Percentiles rank a stretch among this genome's conserved stretches.
Evolutionary conservation across 23 tunicate genomes (phyloP).

Genomic region (Ciona savignyi): DNA sequence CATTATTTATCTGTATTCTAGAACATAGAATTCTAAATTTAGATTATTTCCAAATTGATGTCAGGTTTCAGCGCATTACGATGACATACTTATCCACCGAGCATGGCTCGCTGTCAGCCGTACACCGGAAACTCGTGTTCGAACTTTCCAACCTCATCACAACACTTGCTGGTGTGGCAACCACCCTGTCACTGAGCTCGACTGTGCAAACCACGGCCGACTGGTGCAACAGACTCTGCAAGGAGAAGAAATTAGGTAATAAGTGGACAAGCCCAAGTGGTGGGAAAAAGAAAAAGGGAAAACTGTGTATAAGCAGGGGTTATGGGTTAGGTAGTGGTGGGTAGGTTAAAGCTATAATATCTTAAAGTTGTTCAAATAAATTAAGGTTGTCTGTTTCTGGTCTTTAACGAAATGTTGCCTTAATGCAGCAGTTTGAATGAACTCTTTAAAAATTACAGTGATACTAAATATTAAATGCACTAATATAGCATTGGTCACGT

Average conservation of each 20-base stretch:
- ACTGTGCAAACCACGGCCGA: conserved; percentile 20
- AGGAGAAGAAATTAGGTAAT: conserved; percentile 25
- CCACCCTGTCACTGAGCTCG: not conserved
- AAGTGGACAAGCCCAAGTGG: too few relatives aligned
- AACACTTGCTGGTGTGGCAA: conserved; percentile 3
- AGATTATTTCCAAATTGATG: not conserved
- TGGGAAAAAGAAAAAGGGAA: too few relatives aligned
- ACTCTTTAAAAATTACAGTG: too few relatives aligned
- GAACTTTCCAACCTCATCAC: conserved; percentile 17
- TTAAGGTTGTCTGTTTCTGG: too few relatives aligned
- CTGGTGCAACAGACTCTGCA: conserved; percentile 41
- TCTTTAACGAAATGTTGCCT: too few relatives aligned
- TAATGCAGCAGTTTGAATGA: too few relatives aligned
- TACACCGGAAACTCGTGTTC: conserved; percentile 16
- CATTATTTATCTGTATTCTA: not conserved
- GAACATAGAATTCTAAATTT: not conserved
- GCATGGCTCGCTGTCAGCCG: conserved; percentile 33
- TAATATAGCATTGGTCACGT: too few relatives aligned
- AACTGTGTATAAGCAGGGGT: too few relatives aligned
- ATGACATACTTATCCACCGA: conserved; percentile 32
- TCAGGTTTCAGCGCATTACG: conserved; percentile 51
- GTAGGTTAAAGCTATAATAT: too few relatives aligned
- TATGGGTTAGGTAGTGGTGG: too few relatives aligned
- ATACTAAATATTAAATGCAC: too few relatives aligned
- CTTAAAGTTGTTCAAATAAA: too few relatives aligned